These are phyloP conservation scores for Serripes groenlandicus DNA, from an alignment of 2,888 invertebrate species.

Conservation along the genomic window DNA sequence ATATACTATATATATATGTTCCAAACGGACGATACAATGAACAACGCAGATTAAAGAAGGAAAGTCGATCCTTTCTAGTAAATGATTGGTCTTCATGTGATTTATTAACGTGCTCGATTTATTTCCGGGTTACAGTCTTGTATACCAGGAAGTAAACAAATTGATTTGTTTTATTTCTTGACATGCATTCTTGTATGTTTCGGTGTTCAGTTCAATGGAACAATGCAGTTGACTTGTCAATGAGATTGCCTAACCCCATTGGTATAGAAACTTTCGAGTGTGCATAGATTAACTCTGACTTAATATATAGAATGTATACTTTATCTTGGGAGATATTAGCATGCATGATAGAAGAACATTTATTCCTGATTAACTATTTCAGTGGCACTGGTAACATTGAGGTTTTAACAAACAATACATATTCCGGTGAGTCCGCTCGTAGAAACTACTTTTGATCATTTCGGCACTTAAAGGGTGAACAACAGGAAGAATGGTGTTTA, in stretches of 20 bases:
- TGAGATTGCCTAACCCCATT: background rate
- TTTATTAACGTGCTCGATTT: background rate
- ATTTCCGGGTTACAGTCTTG: slow-evolving; percentile 17
- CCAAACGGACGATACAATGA: no score
- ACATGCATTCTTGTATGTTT: slow-evolving; percentile 15
- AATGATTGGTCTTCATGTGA: slow-evolving; percentile 1
- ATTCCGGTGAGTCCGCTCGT: background rate
- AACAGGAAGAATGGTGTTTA: background rate
- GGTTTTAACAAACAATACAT: background rate
- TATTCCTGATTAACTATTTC: no score
- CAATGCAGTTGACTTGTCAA: background rate
- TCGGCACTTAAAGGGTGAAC: background rate
- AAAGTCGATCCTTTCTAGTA: background rate
- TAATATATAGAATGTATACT: no score
- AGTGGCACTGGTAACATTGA: no score
- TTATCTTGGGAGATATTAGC: no score
- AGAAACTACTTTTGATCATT: background rate
- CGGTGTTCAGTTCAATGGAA: background rate
- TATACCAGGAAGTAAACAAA: slow-evolving; percentile 6
- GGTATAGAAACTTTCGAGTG: background rate
- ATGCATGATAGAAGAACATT: no score
- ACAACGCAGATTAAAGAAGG: no score
- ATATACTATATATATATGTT: no score
- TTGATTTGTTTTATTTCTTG: slow-evolving; percentile 19
- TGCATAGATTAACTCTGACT: background rate